Percentiles rank a stretch among this genome's conserved stretches.
Conservation (phyloP, 2,888 invertebrate genomes). For the Eulithis prunata region DNA sequence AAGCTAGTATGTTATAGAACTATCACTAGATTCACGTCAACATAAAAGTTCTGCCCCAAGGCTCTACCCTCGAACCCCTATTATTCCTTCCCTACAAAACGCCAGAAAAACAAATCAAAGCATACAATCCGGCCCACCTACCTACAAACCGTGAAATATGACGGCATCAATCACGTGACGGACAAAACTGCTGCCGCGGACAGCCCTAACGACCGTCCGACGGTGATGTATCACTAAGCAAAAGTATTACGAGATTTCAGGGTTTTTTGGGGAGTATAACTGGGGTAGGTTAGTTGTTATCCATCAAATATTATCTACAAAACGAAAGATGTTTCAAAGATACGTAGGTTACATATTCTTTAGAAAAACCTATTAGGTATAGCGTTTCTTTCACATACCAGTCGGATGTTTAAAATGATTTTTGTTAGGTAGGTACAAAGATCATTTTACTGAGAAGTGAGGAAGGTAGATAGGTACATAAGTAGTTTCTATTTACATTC, state of each 20-base stretch:
- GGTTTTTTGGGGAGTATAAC: conserved; percentile 2
- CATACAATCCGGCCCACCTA: conserved; percentile 1
- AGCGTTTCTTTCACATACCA: too few relatives aligned
- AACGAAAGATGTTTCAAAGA: too few relatives aligned
- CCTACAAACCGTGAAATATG: conserved; percentile 23
- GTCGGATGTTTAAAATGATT: too few relatives aligned
- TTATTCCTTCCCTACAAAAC: background rate
- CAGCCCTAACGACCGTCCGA: conserved; percentile 15
- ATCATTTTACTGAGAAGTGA: too few relatives aligned
- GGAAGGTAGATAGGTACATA: too few relatives aligned
- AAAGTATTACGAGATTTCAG: background rate
- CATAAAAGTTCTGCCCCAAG: background rate
- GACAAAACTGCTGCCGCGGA: conserved; percentile 17
- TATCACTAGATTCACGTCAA: too few relatives aligned
- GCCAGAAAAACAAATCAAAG: conserved; percentile 9
- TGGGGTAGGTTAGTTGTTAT: background rate
- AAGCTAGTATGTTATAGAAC: too few relatives aligned
- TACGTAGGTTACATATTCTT: too few relatives aligned
- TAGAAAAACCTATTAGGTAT: too few relatives aligned
- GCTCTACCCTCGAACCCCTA: background rate
- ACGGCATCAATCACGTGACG: conserved; percentile 21
- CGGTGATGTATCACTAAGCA: conserved; percentile 12
- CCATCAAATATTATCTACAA: too few relatives aligned
- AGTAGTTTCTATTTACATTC: too few relatives aligned
- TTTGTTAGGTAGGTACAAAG: too few relatives aligned